Conservation (phyloP, 1,140 invertebrate species). For the Cydia splendana region DNA sequence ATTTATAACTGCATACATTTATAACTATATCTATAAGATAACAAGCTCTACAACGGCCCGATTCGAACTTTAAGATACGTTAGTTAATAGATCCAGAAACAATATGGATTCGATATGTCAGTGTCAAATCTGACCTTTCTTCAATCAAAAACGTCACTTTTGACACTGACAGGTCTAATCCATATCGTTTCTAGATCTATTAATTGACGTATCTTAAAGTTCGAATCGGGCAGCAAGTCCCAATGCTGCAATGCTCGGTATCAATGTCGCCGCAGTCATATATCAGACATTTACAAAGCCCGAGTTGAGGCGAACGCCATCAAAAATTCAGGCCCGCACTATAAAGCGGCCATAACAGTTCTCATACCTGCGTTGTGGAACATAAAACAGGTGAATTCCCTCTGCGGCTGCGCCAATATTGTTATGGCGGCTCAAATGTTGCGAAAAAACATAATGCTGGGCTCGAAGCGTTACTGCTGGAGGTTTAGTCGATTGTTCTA, state of each 20-base stretch:
- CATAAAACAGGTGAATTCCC: slow-evolving; percentile 30
- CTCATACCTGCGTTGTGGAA: slow-evolving; percentile 17
- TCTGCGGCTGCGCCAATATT: slow-evolving; percentile 26
- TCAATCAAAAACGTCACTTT: no score
- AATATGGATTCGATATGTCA: no score
- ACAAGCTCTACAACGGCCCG: not conserved
- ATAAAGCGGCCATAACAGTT: slow-evolving; percentile 26
- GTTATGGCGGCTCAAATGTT: slow-evolving; percentile 31
- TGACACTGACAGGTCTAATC: no score
- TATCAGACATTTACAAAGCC: slow-evolving; percentile 2
- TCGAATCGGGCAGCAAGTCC: no score
- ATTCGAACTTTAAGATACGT: no score
- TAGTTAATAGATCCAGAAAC: no score
- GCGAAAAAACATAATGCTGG: slow-evolving; percentile 22
- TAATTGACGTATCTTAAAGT: no score
- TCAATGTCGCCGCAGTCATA: not conserved
- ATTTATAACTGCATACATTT: no score
- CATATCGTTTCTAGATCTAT: no score
- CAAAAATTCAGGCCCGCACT: slow-evolving; percentile 27
- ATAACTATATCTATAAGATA: not conserved
- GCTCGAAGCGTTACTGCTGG: slow-evolving; percentile 2
- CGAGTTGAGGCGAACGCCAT: not conserved
- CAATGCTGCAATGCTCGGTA: not conserved
- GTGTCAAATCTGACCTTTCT: no score
- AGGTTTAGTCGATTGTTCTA: slow-evolving; percentile 1